These are phyloP conservation scores for Penaeus monodon DNA, from an alignment of 2,888 invertebrate species.

Conservation along the genomic window DNA sequence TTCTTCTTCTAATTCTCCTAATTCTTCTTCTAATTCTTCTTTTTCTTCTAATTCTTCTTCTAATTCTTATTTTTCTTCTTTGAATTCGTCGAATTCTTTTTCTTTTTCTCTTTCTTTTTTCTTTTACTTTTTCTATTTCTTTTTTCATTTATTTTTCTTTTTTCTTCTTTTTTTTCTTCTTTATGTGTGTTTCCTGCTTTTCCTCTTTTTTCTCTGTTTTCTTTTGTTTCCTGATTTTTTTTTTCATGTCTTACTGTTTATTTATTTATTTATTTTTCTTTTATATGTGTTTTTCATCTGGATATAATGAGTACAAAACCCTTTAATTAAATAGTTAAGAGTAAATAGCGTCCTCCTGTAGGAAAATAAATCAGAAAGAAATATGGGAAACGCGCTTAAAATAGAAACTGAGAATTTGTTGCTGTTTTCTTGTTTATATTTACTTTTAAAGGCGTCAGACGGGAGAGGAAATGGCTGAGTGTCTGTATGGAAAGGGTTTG, in stretches of 20 bases:
- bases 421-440: too few relatives aligned
- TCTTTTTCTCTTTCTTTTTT: too few relatives aligned
- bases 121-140: background rate
- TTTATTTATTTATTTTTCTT: background rate
- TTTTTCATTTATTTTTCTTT: background rate
- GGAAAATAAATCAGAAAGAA: too few relatives aligned
- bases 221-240: background rate
- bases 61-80: too few relatives aligned
- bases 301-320: background rate
- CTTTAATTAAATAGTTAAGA: background rate
- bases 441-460: too few relatives aligned
- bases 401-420: too few relatives aligned
- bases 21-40: background rate
- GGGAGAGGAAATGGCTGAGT: too few relatives aligned
- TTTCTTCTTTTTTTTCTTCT: background rate
- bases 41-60: background rate
- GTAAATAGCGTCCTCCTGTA: background rate
- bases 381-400: too few relatives aligned
- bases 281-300: too few relatives aligned
- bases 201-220: background rate
- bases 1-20: background rate
- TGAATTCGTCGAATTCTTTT: background rate
- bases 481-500: too few relatives aligned
- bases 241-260: background rate
- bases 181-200: background rate